phyloP scores from a whole-genome alignment of 2,113 vertebrate species.

The Meriones unguiculatus region DNA sequence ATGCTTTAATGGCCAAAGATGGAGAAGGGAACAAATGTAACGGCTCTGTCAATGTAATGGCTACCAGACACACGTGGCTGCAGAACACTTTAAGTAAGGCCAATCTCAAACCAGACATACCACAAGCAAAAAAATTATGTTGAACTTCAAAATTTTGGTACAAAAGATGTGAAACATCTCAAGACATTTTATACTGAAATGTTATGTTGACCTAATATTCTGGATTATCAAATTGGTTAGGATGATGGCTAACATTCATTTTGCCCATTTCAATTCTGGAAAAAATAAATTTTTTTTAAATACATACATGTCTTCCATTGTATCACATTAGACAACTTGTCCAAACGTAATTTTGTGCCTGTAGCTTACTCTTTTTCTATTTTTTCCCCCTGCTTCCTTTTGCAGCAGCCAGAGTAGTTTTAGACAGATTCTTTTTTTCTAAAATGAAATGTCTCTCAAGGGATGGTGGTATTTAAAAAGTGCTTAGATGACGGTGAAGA shows the following conservation, averaged over 20 bases:
- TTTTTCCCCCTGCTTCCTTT: neutral
- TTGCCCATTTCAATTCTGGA: neutral
- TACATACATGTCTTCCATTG: neutral
- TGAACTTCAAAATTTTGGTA: neutral
- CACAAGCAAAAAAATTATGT: neutral
- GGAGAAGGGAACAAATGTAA: neutral
- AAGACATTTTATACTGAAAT: neutral
- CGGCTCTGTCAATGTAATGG: neutral
- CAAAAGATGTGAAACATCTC: neutral
- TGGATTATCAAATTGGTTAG: neutral
- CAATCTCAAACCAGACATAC: neutral
- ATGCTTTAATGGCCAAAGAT: neutral
- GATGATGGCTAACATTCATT: conserved; percentile 2
- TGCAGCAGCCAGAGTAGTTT: conserved; percentile 24
- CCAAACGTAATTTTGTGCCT: neutral
- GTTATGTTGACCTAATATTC: neutral
- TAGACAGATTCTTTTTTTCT: conserved; percentile 10
- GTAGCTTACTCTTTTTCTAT: neutral
- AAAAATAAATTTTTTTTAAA: neutral
- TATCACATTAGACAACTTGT: neutral
- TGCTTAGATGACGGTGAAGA: neutral
- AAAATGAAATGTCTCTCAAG: conserved; percentile 28
- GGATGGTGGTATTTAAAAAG: conserved; percentile 31
- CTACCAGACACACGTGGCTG: neutral
- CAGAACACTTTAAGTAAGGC: neutral